Evolutionary conservation across 1,140 invertebrate genomes (phyloP).

Genomic region (Solenopsis invicta): DNA sequence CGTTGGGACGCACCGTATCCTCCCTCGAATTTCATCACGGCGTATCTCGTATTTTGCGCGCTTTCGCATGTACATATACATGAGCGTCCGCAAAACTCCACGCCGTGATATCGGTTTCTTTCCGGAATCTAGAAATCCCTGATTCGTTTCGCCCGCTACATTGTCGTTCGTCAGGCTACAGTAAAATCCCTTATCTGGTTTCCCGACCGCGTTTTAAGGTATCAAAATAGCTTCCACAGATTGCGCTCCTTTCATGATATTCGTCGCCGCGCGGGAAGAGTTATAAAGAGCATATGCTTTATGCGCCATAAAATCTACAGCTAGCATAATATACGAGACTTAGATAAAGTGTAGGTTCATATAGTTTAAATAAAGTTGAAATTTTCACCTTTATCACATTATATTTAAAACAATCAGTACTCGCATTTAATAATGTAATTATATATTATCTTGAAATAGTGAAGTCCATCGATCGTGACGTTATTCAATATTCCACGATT

Average conservation of each 20-base stretch:
- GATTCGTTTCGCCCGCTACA: constrained; percentile 58
- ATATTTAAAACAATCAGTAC: background rate
- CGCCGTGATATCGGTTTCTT: constrained; percentile 57
- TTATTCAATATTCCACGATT: constrained; percentile 6
- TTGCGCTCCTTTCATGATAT: constrained; percentile 29
- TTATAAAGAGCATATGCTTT: constrained; percentile 24
- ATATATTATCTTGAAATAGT: background rate
- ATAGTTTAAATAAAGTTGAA: background rate
- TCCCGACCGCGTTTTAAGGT: constrained; percentile 53
- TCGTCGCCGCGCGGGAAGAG: background rate
- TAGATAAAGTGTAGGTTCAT: background rate
- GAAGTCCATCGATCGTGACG: background rate
- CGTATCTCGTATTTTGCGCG: constrained; percentile 62
- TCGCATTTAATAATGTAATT: background rate
- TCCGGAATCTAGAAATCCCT: constrained; percentile 56
- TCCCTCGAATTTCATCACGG: constrained; percentile 57
- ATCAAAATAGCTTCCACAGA: constrained; percentile 49
- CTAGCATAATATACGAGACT: background rate
- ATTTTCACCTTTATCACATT: background rate
- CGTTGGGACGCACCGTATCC: constrained; percentile 54
- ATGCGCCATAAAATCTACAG: constrained; percentile 9
- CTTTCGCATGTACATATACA: constrained; percentile 64
- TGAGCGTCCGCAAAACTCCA: constrained; percentile 35
- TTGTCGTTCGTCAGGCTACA: constrained; percentile 63
- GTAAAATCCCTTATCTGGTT: constrained; percentile 64